phyloP scores from a whole-genome alignment of 2,888 invertebrate genomes.

The Tenthredo scrophulariae region DNA sequence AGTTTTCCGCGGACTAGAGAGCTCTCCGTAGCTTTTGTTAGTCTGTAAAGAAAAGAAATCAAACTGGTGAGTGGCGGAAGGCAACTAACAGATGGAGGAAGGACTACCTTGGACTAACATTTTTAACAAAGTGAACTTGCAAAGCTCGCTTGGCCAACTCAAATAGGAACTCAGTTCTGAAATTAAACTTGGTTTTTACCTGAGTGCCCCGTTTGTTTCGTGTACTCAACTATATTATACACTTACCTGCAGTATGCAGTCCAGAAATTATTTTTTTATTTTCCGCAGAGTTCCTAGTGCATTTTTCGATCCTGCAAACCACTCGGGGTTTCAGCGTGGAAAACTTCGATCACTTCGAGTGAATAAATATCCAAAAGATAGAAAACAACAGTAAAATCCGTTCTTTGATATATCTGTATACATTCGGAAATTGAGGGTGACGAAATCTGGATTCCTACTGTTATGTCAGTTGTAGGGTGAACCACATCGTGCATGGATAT shows the following conservation, averaged over 20 bases:
- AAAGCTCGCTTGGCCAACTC: constrained; percentile 35
- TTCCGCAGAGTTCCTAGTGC: not conserved
- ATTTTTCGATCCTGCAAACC: not conserved
- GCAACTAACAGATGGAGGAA: constrained; percentile 41
- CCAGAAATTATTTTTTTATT: not conserved
- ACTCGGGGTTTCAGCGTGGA: not conserved
- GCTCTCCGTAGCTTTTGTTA: constrained; percentile 19
- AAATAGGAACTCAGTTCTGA: constrained; percentile 25
- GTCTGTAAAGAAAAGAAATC: constrained; percentile 37
- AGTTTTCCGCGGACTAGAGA: constrained; percentile 14
- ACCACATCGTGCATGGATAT: not conserved
- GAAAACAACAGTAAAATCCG: not conserved
- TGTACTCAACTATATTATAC: constrained; percentile 17
- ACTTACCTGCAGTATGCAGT: not conserved
- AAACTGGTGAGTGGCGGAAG: constrained; percentile 24
- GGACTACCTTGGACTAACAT: constrained; percentile 37
- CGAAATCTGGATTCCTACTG: not conserved
- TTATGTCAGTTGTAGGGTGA: not conserved
- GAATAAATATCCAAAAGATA: not conserved
- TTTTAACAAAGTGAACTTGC: constrained; percentile 42
- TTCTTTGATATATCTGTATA: not conserved
- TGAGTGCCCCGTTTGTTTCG: constrained; percentile 12
- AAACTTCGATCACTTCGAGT: not conserved
- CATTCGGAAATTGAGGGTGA: not conserved
- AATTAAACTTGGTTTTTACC: constrained; percentile 18